Conservation (phyloP, 2,888 invertebrate genomes). For the Drosophila rellima region DNA sequence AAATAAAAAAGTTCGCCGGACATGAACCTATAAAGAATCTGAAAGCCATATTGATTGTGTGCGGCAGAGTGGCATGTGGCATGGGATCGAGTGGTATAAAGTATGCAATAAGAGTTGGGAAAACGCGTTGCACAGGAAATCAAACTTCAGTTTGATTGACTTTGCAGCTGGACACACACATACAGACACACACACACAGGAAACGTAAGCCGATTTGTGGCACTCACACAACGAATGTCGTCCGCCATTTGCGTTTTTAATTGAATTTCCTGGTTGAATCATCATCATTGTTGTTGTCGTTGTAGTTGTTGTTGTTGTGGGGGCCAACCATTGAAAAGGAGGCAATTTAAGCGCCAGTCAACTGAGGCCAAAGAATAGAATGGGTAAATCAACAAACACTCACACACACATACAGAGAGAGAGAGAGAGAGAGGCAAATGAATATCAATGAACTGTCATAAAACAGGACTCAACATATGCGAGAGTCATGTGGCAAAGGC, state of each 20-base stretch:
- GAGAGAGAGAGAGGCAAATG: slow-evolving; percentile 60
- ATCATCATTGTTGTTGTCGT: slow-evolving; percentile 25
- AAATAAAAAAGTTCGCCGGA: slow-evolving; percentile 28
- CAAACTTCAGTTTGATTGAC: slow-evolving; percentile 73
- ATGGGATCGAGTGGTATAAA: slow-evolving; percentile 49
- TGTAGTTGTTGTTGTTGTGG: not conserved
- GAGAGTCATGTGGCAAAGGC: not conserved
- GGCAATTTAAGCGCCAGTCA: slow-evolving; percentile 51
- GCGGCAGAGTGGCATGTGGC: not conserved
- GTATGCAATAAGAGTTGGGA: slow-evolving; percentile 63
- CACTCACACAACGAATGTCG: slow-evolving; percentile 13
- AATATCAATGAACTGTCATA: slow-evolving; percentile 80
- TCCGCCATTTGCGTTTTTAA: slow-evolving; percentile 65
- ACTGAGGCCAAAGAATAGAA: slow-evolving; percentile 39
- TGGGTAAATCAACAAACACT: slow-evolving; percentile 31
- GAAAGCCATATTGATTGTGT: slow-evolving; percentile 60
- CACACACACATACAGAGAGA: slow-evolving; percentile 18
- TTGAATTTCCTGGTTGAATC: slow-evolving; percentile 60
- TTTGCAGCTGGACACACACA: slow-evolving; percentile 44
- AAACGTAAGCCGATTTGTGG: slow-evolving; percentile 68
- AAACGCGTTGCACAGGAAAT: slow-evolving; percentile 50
- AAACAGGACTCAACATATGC: slow-evolving; percentile 60
- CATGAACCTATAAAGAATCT: slow-evolving; percentile 73
- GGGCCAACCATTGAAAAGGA: slow-evolving; percentile 26
- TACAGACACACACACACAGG: slow-evolving; percentile 10